Base-by-base conservation (phyloP, 1,140 invertebrate species). In the Drosophila malerkotliana region DNA sequence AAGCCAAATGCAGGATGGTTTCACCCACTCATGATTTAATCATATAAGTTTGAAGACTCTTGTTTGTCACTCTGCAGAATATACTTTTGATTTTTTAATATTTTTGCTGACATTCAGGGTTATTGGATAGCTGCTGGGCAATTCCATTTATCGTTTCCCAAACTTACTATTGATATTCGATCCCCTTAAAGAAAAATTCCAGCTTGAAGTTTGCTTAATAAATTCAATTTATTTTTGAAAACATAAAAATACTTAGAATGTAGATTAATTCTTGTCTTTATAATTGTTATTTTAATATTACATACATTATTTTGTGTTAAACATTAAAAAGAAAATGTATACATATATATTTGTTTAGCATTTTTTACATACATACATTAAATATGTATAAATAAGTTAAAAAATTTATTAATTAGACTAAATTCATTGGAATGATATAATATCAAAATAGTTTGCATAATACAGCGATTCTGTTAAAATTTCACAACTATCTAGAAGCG, bases 371-470 rank as follows among this genome's bases (percentile, higher is more conserved):
- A 85, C 71, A 87, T 87, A 88, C 72, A 78, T 58, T 69, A 54
- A 74, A 77, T 82, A 88, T 88, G 84, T 71, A 88, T 88, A 88
- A 88, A 88, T 88, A 88, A 88, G 83, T 88, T 88, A 88, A 88
- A 69, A 88, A 88, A 88, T 88, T 88, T 67, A 82, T 88, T 88
- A 88, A 88, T 88, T 88, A 88, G 83, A 71, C 83, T 88, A 88
- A 88, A 88, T 88, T 88, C 83, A 88, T 88, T 88, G 83, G 83
- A 88, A 88, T 88, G 83, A 88, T 88, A 88, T 88, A 88, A 88
- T 88, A 88, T 88, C 83, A 88, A 88, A 88, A 88, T 83, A 82
- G 63, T 87, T 85, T 85, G 77, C 81, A 84, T 84, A 85, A 77
- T 82, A 87, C 78, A 88, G 79, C 83, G 83, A 77, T 83, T 68